Conservation (phyloP, 2,797 vertebrate genomes). For the Danio kyathit region DNA sequence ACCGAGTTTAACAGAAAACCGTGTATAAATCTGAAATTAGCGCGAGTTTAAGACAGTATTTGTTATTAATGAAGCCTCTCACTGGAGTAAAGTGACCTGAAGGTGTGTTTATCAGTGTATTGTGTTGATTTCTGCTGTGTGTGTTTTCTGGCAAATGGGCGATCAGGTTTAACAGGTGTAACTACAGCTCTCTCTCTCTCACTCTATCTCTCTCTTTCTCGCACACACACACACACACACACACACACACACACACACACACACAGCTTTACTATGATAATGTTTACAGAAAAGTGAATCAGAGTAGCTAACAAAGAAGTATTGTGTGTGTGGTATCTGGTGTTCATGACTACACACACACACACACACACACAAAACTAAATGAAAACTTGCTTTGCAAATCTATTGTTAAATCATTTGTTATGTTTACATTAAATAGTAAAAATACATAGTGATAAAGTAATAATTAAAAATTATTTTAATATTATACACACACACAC, state of each 20-base stretch:
- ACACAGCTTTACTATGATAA: not conserved
- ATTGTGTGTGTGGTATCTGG: not conserved
- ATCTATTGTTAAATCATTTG: no score
- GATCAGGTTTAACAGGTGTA: not conserved
- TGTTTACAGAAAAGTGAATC: not conserved
- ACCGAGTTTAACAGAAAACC: rapidly evolving
- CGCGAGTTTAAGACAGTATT: rapidly evolving
- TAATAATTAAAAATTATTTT: no score
- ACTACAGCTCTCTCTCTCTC: no score
- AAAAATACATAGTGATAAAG: no score
- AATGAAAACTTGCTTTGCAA: no score
- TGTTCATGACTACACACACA: no score
- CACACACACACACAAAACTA: no score
- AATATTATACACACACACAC: no score
- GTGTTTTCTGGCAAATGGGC: no score
- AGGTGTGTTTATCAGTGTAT: not conserved
- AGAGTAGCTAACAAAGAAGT: not conserved
- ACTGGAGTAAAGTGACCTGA: not conserved
- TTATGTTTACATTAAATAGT: no score
- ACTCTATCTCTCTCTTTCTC: no score
- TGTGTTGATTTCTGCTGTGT: not conserved
- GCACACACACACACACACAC: not conserved
- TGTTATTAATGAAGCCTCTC: not conserved
- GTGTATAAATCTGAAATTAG: not conserved
- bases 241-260: no score